A percentile compares a stretch with the other conserved stretches of the same genome.
Evolutionary conservation across 2,113 vertebrate species (phyloP).

Genomic region (Equus przewalskii): DNA sequence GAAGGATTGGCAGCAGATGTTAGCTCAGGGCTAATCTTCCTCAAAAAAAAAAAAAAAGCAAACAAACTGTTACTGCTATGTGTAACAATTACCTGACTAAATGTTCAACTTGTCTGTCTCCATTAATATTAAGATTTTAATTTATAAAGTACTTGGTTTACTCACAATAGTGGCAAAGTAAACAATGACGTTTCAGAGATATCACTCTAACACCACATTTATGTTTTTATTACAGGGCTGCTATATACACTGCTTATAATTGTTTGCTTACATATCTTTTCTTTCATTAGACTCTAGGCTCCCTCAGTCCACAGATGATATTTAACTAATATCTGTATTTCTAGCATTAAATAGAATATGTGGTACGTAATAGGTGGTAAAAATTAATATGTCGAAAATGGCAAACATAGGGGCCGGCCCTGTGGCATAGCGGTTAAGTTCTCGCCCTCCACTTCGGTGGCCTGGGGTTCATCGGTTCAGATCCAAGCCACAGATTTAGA

Average conservation of each 20-base stretch:
- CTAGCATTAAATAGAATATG: neutral
- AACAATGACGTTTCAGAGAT: neutral
- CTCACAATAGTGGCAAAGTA: neutral
- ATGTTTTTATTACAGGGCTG: neutral
- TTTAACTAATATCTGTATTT: neutral
- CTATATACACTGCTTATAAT: neutral
- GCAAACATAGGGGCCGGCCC: neutral
- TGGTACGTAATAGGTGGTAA: neutral
- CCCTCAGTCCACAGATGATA: neutral
- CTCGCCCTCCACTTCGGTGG: too few relatives aligned
- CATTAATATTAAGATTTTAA: neutral
- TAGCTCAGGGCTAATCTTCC: too few relatives aligned
- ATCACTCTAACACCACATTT: neutral
- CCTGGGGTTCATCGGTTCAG: too few relatives aligned
- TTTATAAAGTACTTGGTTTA: neutral
- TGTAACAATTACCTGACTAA: neutral
- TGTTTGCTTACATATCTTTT: neutral
- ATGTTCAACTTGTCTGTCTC: neutral
- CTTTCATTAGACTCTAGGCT: neutral
- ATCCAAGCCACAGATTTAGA: too few relatives aligned
- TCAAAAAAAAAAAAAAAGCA: too few relatives aligned
- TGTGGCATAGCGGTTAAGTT: too few relatives aligned
- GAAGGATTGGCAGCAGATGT: too few relatives aligned
- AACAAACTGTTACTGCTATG: neutral
- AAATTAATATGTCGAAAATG: neutral